phyloP scores from a whole-genome alignment of 2,888 invertebrate species.

The Eupithecia abbreviata region DNA sequence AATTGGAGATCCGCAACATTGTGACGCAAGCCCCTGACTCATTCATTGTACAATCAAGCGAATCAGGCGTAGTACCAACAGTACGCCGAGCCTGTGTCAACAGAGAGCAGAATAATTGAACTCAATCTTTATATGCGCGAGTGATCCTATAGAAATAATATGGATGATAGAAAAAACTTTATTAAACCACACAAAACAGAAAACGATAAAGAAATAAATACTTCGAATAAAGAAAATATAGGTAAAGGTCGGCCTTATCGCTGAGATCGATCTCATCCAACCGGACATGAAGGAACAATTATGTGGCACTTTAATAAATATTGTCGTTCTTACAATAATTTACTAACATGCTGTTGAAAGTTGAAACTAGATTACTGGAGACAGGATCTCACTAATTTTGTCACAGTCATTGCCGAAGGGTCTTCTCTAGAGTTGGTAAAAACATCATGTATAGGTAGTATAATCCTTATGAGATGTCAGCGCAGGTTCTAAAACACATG shows the following conservation, averaged over 20 bases:
- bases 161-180: no score
- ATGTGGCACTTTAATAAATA: no score
- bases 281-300: no score
- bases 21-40: slow-evolving; percentile 49
- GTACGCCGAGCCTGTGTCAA: slow-evolving; percentile 12
- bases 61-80: slow-evolving; percentile 20
- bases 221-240: no score
- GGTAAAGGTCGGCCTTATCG: no score
- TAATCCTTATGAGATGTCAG: background rate
- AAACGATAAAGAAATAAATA: no score
- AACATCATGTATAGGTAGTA: background rate
- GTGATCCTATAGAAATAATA: background rate
- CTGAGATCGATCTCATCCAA: no score
- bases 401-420: background rate
- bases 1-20: slow-evolving; percentile 39
- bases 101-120: slow-evolving; percentile 39
- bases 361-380: background rate
- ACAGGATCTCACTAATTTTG: background rate
- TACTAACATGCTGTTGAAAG: no score
- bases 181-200: no score
- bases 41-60: slow-evolving; percentile 37
- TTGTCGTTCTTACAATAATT: no score
- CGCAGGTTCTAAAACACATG: background rate
- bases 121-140: slow-evolving; percentile 24
- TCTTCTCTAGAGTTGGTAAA: background rate